phyloP scores from a whole-genome alignment of 2,113 vertebrate species.

The Erpornis zantholeuca region DNA sequence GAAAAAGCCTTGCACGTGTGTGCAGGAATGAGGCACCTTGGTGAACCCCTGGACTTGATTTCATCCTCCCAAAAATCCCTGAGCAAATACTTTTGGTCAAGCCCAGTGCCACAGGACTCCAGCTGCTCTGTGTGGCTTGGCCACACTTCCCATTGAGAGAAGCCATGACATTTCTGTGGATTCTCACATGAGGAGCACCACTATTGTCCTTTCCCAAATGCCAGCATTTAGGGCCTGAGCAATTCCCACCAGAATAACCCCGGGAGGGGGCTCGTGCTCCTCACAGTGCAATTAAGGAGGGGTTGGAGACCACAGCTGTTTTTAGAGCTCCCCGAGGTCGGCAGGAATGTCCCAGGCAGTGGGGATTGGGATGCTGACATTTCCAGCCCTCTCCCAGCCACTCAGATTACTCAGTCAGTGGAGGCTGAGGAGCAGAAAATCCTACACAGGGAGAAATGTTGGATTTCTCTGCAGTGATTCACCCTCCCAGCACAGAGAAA shows the following conservation, averaged over 20 bases:
- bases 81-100: constrained; percentile 6
- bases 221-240: not conserved
- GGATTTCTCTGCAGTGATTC: not conserved
- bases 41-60: not conserved
- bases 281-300: constrained; percentile 1
- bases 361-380: not conserved
- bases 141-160: not conserved
- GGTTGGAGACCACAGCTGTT: constrained; percentile 22
- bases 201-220: constrained; percentile 5
- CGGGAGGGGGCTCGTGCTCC: constrained; percentile 17
- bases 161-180: not conserved
- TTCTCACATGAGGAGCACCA: constrained; percentile 32
- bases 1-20: not conserved
- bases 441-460: not conserved
- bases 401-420: not conserved
- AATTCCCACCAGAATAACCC: constrained; percentile 14
- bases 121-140: not conserved
- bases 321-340: constrained; percentile 28
- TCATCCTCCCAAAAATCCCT: not conserved
- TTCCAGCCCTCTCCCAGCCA: not conserved
- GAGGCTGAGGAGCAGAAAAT: not conserved
- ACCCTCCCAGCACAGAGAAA: not conserved
- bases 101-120: not conserved
- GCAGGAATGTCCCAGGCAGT: not conserved
- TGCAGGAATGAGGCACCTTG: not conserved